phyloP scores from a whole-genome alignment of 2,888 invertebrate species.

The Liodrosophila aerea region DNA sequence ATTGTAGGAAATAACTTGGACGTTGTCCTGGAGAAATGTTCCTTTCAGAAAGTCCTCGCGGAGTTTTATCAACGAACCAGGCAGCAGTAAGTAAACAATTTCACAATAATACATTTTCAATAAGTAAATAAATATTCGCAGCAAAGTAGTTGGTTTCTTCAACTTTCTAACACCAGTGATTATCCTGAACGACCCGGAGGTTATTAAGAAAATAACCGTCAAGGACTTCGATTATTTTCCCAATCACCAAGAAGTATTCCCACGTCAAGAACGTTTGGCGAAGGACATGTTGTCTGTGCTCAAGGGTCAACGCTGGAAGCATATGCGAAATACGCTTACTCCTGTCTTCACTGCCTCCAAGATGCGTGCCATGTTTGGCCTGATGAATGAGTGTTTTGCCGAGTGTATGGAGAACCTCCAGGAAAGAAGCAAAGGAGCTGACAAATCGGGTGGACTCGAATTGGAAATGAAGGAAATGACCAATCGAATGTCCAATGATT shows the following conservation, averaged over 20 bases:
- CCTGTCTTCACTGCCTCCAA: constrained; percentile 84
- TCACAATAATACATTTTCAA: too few relatives aligned
- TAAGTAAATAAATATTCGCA: constrained; percentile 26
- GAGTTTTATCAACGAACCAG: constrained; percentile 47
- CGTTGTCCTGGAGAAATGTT: constrained; percentile 22
- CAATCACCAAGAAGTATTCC: constrained; percentile 81
- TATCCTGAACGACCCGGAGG: constrained; percentile 74
- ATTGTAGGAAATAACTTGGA: constrained; percentile 9
- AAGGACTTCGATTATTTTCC: constrained; percentile 80
- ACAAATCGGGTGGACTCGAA: constrained; percentile 36
- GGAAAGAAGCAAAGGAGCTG: neutral
- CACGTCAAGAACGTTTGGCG: constrained; percentile 81
- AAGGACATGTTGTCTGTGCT: constrained; percentile 64
- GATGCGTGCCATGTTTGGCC: constrained; percentile 82
- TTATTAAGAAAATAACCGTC: constrained; percentile 76
- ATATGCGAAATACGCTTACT: constrained; percentile 82
- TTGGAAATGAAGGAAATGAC: constrained; percentile 70
- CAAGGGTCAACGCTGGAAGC: constrained; percentile 71
- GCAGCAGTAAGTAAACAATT: constrained; percentile 28
- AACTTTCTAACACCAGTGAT: constrained; percentile 65
- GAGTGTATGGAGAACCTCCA: constrained; percentile 64
- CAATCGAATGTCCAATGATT: constrained; percentile 79
- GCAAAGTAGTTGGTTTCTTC: constrained; percentile 80
- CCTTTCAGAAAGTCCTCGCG: constrained; percentile 39
- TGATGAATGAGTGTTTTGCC: constrained; percentile 67